Evolutionary conservation across 1,140 invertebrate species (phyloP).

Genomic region (Drosophila nigromelanica): DNA sequence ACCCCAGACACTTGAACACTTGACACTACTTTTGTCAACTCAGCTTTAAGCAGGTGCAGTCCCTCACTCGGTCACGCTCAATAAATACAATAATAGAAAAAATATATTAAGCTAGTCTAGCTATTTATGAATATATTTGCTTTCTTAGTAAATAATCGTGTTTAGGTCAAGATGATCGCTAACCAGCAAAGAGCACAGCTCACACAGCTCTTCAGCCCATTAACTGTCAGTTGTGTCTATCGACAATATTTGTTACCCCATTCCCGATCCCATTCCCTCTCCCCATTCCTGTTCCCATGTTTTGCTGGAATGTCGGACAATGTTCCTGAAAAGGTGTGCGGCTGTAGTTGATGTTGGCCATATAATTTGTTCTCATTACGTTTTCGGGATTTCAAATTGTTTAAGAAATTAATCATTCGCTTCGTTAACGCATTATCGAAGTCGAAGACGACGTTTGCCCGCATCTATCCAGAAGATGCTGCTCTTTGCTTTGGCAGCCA

Average conservation of each 20-base stretch:
- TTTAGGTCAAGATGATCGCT: slow-evolving; percentile 24
- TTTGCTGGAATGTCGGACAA: neutral
- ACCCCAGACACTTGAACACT: slow-evolving; percentile 29
- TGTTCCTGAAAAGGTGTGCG: slow-evolving; percentile 10
- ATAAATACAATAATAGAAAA: slow-evolving; percentile 48
- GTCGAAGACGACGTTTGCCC: slow-evolving; percentile 24
- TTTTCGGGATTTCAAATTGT: slow-evolving; percentile 57
- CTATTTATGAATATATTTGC: slow-evolving; percentile 34
- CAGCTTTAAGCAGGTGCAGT: slow-evolving; percentile 50
- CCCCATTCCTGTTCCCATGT: neutral
- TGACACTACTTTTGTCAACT: slow-evolving; percentile 58
- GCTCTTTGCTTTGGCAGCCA: neutral
- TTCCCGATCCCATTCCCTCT: neutral
- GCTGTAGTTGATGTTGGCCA: slow-evolving; percentile 19
- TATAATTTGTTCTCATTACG: slow-evolving; percentile 61
- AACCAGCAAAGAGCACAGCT: slow-evolving; percentile 11
- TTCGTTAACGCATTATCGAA: slow-evolving; percentile 67
- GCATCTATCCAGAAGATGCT: slow-evolving; percentile 45
- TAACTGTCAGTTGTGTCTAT: slow-evolving; percentile 1
- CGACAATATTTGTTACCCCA: neutral
- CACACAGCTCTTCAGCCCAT: too few species aligned
- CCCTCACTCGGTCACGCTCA: slow-evolving; percentile 55
- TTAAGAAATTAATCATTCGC: slow-evolving; percentile 69
- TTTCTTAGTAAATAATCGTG: slow-evolving; percentile 7
- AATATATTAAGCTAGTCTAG: slow-evolving; percentile 63